Conservation (phyloP, 2,797 vertebrate species). For the Coregonus suidteri region DNA sequence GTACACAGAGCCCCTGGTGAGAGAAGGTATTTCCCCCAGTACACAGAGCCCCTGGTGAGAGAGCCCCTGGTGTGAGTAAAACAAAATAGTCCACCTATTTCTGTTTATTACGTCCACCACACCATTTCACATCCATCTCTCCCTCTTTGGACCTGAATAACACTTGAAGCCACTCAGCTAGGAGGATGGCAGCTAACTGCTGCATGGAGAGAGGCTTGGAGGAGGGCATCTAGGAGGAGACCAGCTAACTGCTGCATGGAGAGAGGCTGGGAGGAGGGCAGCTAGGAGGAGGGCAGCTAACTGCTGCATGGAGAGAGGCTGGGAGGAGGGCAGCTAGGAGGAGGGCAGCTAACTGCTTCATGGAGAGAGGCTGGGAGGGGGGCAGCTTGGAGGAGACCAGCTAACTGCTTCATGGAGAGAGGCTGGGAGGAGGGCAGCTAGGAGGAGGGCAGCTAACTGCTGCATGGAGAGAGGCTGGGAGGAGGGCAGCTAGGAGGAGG, state of each 20-base stretch:
- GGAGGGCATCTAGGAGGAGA: background rate
- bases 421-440: conserved; percentile 5
- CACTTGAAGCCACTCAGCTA: conserved; percentile 14
- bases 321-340: conserved; percentile 4
- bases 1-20: background rate
- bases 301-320: conserved; percentile 10
- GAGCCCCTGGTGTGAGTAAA: background rate
- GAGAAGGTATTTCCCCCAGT: background rate
- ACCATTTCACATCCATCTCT: conserved; percentile 9
- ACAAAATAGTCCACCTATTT: background rate
- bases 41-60: too few species aligned
- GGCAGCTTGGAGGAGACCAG: background rate
- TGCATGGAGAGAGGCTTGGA: conserved; percentile 4
- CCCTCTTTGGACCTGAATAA: conserved; percentile 16
- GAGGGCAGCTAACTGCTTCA: conserved; percentile 16
- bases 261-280: conserved; percentile 7
- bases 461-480: background rate
- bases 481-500: background rate
- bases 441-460: too few species aligned
- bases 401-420: conserved; percentile 22
- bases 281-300: conserved; percentile 9
- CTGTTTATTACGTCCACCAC: background rate
- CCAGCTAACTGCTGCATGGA: conserved; percentile 21
- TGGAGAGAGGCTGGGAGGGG: conserved; percentile 11
- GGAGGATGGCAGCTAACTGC: conserved; percentile 16